These are phyloP conservation scores for Cuculus canorus DNA, from an alignment of 2,797 vertebrate genomes.

Conservation along the genomic window DNA sequence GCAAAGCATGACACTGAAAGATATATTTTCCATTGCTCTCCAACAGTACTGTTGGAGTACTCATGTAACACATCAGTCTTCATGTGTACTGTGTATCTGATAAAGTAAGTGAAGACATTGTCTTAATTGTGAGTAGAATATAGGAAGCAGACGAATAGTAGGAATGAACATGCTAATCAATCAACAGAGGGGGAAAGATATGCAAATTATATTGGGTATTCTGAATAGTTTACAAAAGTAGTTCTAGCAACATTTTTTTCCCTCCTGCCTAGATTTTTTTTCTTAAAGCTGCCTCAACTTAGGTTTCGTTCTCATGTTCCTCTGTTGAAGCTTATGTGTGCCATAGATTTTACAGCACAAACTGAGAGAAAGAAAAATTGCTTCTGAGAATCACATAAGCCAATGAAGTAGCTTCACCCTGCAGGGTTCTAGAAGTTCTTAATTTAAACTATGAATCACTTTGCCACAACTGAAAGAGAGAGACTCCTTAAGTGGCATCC, in stretches of 20 bases:
- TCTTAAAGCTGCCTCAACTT: not conserved
- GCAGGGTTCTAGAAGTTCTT: slow-evolving; percentile 46
- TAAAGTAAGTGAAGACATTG: not conserved
- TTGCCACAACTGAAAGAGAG: not conserved
- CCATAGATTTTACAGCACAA: not conserved
- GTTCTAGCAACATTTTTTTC: not conserved
- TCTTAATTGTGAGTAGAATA: not conserved
- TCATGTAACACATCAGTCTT: not conserved
- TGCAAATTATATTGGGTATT: not conserved
- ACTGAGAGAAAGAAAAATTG: slow-evolving; percentile 50
- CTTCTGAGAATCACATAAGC: slow-evolving; percentile 31
- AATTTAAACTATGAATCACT: slow-evolving; percentile 70
- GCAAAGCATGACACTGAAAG: not conserved
- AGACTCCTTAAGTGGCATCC: slow-evolving; percentile 8
- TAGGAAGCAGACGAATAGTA: not conserved
- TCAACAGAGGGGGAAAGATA: not conserved
- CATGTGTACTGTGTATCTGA: not conserved
- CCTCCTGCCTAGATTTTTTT: not conserved
- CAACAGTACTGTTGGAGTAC: not conserved
- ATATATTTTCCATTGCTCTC: not conserved
- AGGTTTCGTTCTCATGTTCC: not conserved
- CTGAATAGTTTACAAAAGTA: not conserved
- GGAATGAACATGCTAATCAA: not conserved
- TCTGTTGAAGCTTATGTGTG: not conserved
- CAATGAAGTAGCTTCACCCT: slow-evolving; percentile 35